phyloP scores from a whole-genome alignment of 2,888 invertebrate genomes.

The Heterodera filipjevi region DNA sequence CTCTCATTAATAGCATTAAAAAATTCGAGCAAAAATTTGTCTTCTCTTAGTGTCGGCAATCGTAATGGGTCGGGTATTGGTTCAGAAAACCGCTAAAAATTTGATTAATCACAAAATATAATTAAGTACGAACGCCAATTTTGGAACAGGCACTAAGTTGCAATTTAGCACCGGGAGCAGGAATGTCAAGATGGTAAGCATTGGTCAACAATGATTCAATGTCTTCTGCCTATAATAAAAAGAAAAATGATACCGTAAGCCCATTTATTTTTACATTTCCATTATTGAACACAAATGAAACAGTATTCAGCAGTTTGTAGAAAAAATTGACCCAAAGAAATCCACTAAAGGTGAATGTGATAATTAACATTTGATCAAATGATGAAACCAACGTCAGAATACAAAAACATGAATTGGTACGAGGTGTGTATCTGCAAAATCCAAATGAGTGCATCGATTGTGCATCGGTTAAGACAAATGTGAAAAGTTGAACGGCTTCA shows the following conservation, averaged over 20 bases:
- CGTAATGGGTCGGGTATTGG: constrained; percentile 29
- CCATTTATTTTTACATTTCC: constrained; percentile 40
- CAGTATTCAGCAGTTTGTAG: constrained; percentile 81
- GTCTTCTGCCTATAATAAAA: constrained; percentile 44
- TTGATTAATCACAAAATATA: not conserved
- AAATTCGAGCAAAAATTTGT: constrained; percentile 93
- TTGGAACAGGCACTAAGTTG: constrained; percentile 31
- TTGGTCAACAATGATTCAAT: constrained; percentile 55
- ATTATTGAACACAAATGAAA: constrained; percentile 76
- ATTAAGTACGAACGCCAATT: constrained; percentile 24
- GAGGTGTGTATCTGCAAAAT: constrained; percentile 91
- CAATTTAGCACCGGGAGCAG: constrained; percentile 50
- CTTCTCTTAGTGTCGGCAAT: constrained; percentile 91
- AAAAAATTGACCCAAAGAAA: constrained; percentile 96
- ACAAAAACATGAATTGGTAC: constrained; percentile 78
- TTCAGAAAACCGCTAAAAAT: constrained; percentile 36
- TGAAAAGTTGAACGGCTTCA: constrained; percentile 85
- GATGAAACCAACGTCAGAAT: constrained; percentile 59
- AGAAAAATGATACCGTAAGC: not conserved
- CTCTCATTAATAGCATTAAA: constrained; percentile 92
- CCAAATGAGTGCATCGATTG: constrained; percentile 97
- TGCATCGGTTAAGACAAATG: constrained; percentile 90
- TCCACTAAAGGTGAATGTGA: constrained; percentile 73
- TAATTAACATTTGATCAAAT: not conserved
- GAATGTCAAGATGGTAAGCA: constrained; percentile 61